Evolutionary conservation across 2,888 invertebrate genomes (phyloP).

Genomic region (Diarsia brunnea): DNA sequence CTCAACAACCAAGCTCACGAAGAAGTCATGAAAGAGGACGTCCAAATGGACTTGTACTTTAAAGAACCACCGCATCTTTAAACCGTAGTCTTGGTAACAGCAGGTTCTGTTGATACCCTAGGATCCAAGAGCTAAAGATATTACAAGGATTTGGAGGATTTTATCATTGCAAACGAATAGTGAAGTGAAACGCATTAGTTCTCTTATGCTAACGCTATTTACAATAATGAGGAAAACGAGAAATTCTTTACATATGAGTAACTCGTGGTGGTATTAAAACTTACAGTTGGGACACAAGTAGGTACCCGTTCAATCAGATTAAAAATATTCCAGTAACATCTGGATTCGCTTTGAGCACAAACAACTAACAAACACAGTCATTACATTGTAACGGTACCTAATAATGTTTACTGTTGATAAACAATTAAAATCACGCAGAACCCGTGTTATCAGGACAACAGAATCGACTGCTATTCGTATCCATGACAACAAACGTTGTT

Average conservation of each 20-base stretch:
- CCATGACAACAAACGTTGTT: conserved; percentile 75
- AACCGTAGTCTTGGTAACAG: not conserved
- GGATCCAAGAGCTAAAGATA: not conserved
- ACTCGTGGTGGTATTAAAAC: not conserved
- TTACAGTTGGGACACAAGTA: not conserved
- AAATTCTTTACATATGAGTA: not conserved
- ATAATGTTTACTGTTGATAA: conserved; percentile 54
- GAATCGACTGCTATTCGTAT: conserved; percentile 57
- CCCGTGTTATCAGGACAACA: conserved; percentile 50
- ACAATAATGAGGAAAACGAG: not conserved
- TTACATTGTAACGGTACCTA: conserved; percentile 31
- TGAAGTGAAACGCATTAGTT: not conserved
- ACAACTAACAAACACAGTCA: conserved; percentile 19
- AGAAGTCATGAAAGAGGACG: not conserved
- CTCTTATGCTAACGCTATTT: not conserved
- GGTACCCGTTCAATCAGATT: not conserved
- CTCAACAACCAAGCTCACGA: not conserved
- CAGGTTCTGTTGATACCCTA: not conserved
- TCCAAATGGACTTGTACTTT: not conserved
- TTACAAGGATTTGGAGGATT: too few relatives aligned
- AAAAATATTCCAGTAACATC: conserved; percentile 27
- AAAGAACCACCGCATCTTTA: not conserved
- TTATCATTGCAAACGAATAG: not conserved
- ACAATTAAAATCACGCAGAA: conserved; percentile 46
- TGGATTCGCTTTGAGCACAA: conserved; percentile 16